phyloP scores from a whole-genome alignment of 2,888 invertebrate species.

The Anarsia innoxiella region DNA sequence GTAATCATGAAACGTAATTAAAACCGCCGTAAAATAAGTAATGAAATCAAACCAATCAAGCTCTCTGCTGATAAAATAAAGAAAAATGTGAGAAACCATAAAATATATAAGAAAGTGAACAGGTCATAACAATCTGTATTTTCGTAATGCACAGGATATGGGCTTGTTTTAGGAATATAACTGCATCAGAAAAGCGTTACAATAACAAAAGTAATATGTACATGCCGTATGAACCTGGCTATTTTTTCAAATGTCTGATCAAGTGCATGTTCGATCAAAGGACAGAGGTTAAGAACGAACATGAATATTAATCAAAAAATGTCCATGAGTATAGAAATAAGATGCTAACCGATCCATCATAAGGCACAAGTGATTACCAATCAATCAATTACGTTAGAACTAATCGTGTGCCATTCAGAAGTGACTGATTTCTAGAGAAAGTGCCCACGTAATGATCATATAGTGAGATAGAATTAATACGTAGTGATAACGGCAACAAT shows the following conservation, averaged over 20 bases:
- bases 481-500: conserved; percentile 23
- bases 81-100: too few species aligned
- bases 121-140: too few species aligned
- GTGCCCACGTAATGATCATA: conserved; percentile 25
- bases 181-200: too few species aligned
- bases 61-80: too few species aligned
- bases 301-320: conserved; percentile 10
- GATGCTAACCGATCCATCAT: conserved; percentile 19
- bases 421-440: conserved; percentile 40
- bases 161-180: too few species aligned
- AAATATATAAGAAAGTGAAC: too few species aligned
- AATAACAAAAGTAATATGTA: too few species aligned
- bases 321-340: conserved; percentile 6
- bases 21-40: too few species aligned
- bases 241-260: conserved; percentile 3
- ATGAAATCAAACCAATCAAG: too few species aligned
- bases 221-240: too few species aligned
- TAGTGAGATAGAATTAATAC: conserved; percentile 15
- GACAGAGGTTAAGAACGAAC: conserved; percentile 9
- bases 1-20: too few species aligned
- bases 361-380: conserved; percentile 28
- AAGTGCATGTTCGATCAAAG: background rate
- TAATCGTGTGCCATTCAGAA: conserved; percentile 28
- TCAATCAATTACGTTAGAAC: conserved; percentile 42
- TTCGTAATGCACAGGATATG: too few species aligned